A percentile compares a stretch with the other conserved stretches of the same genome.
Conservation (phyloP, 2,113 vertebrate species). For the Hemibates koningsi region DNA sequence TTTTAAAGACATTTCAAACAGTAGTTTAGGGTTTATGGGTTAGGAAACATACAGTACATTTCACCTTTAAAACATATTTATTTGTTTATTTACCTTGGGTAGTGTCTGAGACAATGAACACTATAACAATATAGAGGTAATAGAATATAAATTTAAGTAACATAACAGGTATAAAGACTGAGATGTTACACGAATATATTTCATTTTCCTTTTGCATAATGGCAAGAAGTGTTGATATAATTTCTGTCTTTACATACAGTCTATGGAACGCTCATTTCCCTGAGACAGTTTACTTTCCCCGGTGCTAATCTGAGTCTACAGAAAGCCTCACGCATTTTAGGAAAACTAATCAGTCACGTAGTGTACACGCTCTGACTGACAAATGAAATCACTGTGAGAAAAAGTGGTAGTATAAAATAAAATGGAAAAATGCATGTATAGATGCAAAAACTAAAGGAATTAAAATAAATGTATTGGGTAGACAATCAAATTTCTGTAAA, state of each 20-base stretch:
- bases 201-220: neutral
- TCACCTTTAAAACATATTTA: neutral
- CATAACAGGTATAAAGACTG: neutral
- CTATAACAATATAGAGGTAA: neutral
- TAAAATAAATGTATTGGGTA: neutral
- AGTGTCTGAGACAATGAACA: neutral
- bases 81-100: neutral
- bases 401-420: neutral
- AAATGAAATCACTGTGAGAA: neutral
- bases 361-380: neutral
- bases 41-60: neutral
- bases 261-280: neutral
- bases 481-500: neutral
- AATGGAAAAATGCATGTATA: neutral
- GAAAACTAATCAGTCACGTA: neutral
- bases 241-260: neutral
- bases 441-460: neutral
- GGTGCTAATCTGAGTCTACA: neutral
- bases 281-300: neutral
- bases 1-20: neutral
- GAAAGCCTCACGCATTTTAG: neutral
- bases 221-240: neutral
- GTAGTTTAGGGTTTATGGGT: neutral
- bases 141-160: neutral
- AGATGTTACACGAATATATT: neutral